These are phyloP conservation scores for Ramphastos sulfuratus DNA, from an alignment of 2,113 vertebrate genomes.

Conservation along the genomic window DNA sequence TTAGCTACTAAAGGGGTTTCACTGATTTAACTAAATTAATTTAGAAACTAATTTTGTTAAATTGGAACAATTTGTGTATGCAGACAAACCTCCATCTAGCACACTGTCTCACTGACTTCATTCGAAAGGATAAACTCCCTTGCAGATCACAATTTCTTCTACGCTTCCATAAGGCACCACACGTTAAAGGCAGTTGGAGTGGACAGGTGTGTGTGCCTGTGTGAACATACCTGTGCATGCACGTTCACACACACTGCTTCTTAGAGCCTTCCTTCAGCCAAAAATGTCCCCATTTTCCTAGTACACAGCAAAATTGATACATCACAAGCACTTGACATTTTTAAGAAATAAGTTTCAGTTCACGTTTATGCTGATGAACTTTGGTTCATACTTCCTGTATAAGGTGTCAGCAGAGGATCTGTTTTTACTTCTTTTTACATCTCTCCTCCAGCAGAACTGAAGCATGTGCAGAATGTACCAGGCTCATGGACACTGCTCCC, in stretches of 20 bases:
- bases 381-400: background rate
- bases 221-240: too few relatives aligned
- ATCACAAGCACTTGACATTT: background rate
- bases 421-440: background rate
- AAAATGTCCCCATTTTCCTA: background rate
- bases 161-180: background rate
- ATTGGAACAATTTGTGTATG: conserved; percentile 48
- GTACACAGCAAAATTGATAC: background rate
- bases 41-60: conserved; percentile 56
- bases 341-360: background rate
- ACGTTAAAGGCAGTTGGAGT: background rate
- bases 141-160: background rate
- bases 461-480: accelerated
- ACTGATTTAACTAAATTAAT: conserved; percentile 56
- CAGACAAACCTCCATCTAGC: conserved; percentile 24
- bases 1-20: conserved; percentile 34
- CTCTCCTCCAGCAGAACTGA: background rate
- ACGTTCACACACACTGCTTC: background rate
- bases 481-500: background rate
- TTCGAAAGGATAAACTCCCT: background rate
- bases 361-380: background rate
- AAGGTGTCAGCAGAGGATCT: background rate
- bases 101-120: background rate
- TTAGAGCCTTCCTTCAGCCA: background rate
- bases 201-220: background rate